Evolutionary conservation across 2,888 invertebrate species (phyloP).

Genomic region (Taenaris catops): DNA sequence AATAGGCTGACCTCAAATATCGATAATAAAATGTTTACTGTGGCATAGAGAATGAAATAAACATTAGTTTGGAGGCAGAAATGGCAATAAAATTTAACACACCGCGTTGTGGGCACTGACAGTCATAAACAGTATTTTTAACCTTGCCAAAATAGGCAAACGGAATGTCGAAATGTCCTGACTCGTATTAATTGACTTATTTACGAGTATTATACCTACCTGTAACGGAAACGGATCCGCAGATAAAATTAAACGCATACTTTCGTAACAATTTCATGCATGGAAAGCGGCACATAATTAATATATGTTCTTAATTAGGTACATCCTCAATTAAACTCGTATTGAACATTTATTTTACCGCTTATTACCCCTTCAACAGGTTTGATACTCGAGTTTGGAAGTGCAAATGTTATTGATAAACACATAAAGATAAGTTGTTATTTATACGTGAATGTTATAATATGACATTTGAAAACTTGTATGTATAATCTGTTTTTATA

Average conservation of each 20-base stretch:
- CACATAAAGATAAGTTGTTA: background rate
- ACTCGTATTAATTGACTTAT: conserved; percentile 5
- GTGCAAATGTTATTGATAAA: conserved; percentile 15
- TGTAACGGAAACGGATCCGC: conserved; percentile 9
- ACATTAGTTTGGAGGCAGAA: too few relatives aligned
- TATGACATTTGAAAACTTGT: too few relatives aligned
- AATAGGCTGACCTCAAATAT: too few relatives aligned
- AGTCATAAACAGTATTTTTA: background rate
- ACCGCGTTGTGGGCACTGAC: too few relatives aligned
- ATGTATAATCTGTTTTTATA: too few relatives aligned
- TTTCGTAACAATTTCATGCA: conserved; percentile 11
- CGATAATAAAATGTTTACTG: too few relatives aligned
- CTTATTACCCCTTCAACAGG: conserved; percentile 14
- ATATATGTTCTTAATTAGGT: conserved; percentile 17
- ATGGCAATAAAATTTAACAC: too few relatives aligned
- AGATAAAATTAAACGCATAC: conserved; percentile 6
- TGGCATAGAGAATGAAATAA: too few relatives aligned
- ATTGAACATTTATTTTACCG: conserved; percentile 17
- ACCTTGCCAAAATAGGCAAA: background rate
- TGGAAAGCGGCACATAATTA: conserved; percentile 4
- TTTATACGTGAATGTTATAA: too few relatives aligned
- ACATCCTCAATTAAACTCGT: conserved; percentile 15
- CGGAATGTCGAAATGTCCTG: conserved; percentile 1
- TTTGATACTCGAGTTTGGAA: conserved; percentile 14
- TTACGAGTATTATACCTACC: conserved; percentile 7